Evolutionary conservation across 2,113 vertebrate genomes (phyloP).

Genomic region (Gymnorhina tibicen): DNA sequence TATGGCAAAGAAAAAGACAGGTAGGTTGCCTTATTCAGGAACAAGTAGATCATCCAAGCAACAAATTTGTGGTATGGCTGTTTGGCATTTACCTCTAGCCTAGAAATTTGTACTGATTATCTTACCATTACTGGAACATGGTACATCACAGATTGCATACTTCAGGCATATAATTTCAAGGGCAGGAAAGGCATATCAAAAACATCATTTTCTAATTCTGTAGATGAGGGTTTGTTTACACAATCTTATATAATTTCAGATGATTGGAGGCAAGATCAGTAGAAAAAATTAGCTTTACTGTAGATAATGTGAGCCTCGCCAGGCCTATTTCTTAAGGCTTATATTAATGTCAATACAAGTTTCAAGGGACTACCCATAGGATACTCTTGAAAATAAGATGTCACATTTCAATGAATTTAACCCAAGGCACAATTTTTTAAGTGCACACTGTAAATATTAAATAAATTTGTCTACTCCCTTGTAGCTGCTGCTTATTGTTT

Average conservation of each 20-base stretch:
- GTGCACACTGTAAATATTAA: slow-evolving; percentile 65
- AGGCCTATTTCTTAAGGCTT: slow-evolving; percentile 64
- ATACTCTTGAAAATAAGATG: slow-evolving; percentile 66
- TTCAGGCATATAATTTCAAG: slow-evolving; percentile 46
- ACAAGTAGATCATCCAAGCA: not conserved
- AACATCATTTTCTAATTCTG: slow-evolving; percentile 45
- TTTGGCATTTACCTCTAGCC: slow-evolving; percentile 42
- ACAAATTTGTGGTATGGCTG: not conserved
- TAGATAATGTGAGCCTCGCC: slow-evolving; percentile 42
- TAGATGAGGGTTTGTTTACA: slow-evolving; percentile 60
- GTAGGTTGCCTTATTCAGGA: not conserved
- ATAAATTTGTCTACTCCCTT: slow-evolving; percentile 66
- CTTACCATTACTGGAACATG: slow-evolving; percentile 34
- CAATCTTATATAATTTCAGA: slow-evolving; percentile 23
- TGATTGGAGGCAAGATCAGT: slow-evolving; percentile 21
- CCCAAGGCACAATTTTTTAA: slow-evolving; percentile 66
- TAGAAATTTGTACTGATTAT: slow-evolving; percentile 56
- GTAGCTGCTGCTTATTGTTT: slow-evolving; percentile 65
- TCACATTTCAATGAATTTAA: slow-evolving; percentile 69
- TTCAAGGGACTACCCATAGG: slow-evolving; percentile 54
- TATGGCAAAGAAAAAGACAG: not conserved
- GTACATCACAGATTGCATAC: slow-evolving; percentile 27
- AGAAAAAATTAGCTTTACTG: slow-evolving; percentile 37
- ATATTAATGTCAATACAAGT: slow-evolving; percentile 69
- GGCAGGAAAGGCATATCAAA: slow-evolving; percentile 38